Evolutionary conservation across 2,797 vertebrate species (phyloP).

Genomic region (Mormyrops attenuatus): DNA sequence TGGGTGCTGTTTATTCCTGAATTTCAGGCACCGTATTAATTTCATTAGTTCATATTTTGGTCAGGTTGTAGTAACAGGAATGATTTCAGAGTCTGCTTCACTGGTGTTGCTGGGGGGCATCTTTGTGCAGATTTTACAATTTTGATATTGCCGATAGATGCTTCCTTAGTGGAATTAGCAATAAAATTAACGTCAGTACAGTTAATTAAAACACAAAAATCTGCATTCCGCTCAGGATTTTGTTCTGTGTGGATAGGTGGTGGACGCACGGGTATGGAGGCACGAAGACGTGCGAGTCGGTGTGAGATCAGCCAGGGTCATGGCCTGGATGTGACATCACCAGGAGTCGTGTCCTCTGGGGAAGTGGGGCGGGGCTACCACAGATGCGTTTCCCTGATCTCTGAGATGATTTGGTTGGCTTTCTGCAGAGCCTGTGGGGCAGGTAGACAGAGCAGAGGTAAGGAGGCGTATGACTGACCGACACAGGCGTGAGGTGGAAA

Average conservation of each 20-base stretch:
- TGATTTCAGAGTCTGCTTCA: neutral
- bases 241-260: neutral
- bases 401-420: conserved; percentile 74
- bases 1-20: neutral
- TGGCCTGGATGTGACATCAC: neutral
- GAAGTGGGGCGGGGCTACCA: conserved; percentile 38
- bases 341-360: neutral
- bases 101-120: neutral
- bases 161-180: neutral
- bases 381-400: conserved; percentile 77
- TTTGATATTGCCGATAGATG: neutral
- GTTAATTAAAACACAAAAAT: neutral
- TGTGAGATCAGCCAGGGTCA: neutral
- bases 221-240: neutral
- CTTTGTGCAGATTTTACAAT: neutral
- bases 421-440: conserved; percentile 65
- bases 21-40: neutral
- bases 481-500: neutral
- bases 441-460: neutral
- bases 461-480: neutral
- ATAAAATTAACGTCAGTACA: neutral
- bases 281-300: neutral
- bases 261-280: neutral
- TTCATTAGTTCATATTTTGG: neutral
- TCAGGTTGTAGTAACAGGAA: neutral